These are phyloP conservation scores for Pipistrellus nathusii DNA, from an alignment of 2,797 vertebrate species.

Conservation along the genomic window DNA sequence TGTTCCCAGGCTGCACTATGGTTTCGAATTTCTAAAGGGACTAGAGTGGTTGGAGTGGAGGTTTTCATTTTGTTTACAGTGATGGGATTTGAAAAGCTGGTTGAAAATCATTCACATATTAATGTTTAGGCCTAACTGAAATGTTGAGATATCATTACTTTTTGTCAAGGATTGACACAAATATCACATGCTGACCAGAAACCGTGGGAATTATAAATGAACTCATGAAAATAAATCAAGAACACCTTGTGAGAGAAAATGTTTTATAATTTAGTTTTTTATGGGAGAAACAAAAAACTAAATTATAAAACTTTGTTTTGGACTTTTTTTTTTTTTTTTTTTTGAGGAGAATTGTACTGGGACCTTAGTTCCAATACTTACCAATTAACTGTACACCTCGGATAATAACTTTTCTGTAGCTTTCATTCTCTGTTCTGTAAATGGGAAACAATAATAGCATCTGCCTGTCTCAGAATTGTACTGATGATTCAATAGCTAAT, in stretches of 20 bases:
- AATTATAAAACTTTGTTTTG: too few species aligned
- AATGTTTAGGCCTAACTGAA: not conserved
- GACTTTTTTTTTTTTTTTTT: not conserved
- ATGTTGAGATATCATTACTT: not conserved
- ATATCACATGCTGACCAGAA: not conserved
- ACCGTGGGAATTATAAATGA: not conserved
- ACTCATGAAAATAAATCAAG: slow-evolving; percentile 3
- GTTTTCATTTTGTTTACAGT: not conserved
- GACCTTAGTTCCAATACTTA: not conserved
- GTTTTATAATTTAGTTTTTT: slow-evolving; percentile 4
- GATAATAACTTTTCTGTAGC: not conserved
- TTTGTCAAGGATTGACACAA: not conserved
- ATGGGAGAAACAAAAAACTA: not conserved
- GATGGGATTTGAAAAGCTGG: not conserved
- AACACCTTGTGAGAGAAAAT: not conserved
- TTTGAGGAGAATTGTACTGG: not conserved
- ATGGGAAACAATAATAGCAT: not conserved
- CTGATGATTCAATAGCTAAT: not conserved
- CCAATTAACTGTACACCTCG: not conserved
- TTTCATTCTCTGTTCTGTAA: not conserved
- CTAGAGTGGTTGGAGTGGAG: not conserved
- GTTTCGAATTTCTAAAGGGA: not conserved
- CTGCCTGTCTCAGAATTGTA: not conserved
- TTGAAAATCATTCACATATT: not conserved
- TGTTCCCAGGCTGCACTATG: not conserved